Base-by-base conservation (phyloP, 2,113 vertebrate species). In the Microtus pennsylvanicus region DNA sequence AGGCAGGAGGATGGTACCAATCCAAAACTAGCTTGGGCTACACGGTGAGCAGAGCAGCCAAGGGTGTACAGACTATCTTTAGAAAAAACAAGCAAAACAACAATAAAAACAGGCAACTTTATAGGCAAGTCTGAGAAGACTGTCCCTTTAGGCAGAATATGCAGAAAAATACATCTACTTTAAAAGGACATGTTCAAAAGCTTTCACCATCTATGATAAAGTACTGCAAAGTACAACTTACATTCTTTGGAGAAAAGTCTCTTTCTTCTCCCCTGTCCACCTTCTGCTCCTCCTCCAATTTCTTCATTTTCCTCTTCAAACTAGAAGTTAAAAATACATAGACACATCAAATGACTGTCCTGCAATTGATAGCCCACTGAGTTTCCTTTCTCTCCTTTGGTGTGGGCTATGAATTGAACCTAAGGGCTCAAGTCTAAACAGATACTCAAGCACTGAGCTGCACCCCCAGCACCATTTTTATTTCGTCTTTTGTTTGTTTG, bases 211-310 rank as follows among this genome's bases (percentile, higher is more conserved):
- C 47, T 72, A 19, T 33, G 80, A 90, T n/a, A 63, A 88, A 93
- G 75, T 35, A 90, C 0, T 91, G 47, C 78, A 63, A 94, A 96
- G 91, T 28, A 90, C 61, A 86, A 97, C 99, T 99, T 98, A 99
- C 99, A 98, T 97, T 99, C 99, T 98, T 99, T 99, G 76, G 99
- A 99, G 98, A 99, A 99, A 28, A 99, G 99, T 95, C 99, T 97
- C 96, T 99, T 99, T 94, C 99, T 99, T 96, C 98, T 99, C 22
- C 99, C 99, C 86, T 99, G 99, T 89, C 99, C 99, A 17, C 99
- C 98, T 24, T 99, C 99, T 4, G 98, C 96, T 4, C 99, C 99
- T 69, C 99, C 98, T 77, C 98, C 98, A 7, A 99, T 98, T 21
- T 99, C 99, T 10, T 99, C 99, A 90, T 98, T 96, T 91, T 99